Evolutionary conservation across 2,888 invertebrate species (phyloP), one percentile per base, ranked within the genome.

Genomic region (Hirtodrosophila cameraria): DNA sequence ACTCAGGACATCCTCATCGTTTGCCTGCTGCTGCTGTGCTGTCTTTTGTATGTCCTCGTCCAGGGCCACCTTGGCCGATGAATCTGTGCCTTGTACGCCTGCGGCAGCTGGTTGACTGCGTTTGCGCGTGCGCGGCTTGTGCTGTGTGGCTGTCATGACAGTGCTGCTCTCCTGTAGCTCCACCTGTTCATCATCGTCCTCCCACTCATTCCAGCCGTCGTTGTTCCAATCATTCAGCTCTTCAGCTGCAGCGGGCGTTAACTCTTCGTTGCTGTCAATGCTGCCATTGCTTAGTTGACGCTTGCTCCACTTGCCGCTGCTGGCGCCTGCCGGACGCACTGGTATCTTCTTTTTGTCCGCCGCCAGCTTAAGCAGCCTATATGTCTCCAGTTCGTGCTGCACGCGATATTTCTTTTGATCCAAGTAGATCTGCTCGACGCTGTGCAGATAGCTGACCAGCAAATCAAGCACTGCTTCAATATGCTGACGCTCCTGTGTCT

Each of bases 341-440:
- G 86, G 88, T 39, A 88, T 90, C 65, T 80, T 86, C 33, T 88
- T 89, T 52, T 87, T 86, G 67, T 89, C 83, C 2, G 90, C 86
- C 75, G 95, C 95, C 49, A 96, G 88, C 72, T 94, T 95, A 0
- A 96, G 94, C 80, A 97, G 92, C 88, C 95, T 95, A 84, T 96
- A 94, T 45, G 95, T 94, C 87, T 98, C 97, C 25, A 97, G 91
- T 1, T 96, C 95, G 82, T 96, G 92, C 89, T 97, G 97, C 0
- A 97, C 95, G 62, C 97, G 91, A 55, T 97, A 93, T 1, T 97
- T 97, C 90, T 96, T 96, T 70, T 97, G 95, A 90, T 97, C 96
- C 52, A 96, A 94, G 89, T 97, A 97, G 59, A 97, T 94, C 88
- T 96, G 95, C 75, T 97, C 96, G 0, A 98, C 96, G 60, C 93